Evolutionary conservation across 2,888 invertebrate genomes (phyloP), one percentile per base, ranked within the genome.

Genomic region (Stenichneumon culpator): DNA sequence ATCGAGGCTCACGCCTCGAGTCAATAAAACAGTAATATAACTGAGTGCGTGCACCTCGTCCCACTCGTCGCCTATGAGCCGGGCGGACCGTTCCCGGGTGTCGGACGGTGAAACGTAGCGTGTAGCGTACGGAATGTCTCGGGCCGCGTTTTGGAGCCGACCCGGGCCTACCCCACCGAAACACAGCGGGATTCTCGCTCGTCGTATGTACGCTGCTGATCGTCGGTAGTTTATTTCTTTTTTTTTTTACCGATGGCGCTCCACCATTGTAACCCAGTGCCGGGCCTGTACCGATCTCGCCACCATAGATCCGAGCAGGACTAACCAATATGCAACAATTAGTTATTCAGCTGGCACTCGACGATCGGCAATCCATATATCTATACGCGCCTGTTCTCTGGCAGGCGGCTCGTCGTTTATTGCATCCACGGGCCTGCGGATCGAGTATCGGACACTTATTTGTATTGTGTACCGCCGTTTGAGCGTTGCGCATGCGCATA

Each of bases 121-220:
- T 60, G 57, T 47, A 36, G 63, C 39, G 47, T 60, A 63, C 25
- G 50, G 70, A 63, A 63, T 75, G 67, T 72, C 60, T 60, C 75
- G 72, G 39, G 80, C 19, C 67, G 75, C 52, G 75, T 84, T 84
- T 84, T 84, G 83, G 84, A 90, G 90, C 87, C 87, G 89, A 89
- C 89, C 90, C 87, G 91, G 88, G 88, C 90, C 91, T 91, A 91
- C 89, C 91, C 89, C 89, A 90, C 89, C 89, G 88, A 89, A 89
- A 82, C 72, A 82, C 86, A 79, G 83, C 70, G 39, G 75, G 75
- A 84, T 84, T 83, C 79, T 84, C 84, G 72, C 73, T 77, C 67
- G 80, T 72, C 75, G 65, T 36, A 63, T n/a, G 70, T 39, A 75
- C 84, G 54, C 54, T 47, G 73, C 65, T 68, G 52, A 60, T 54